Evolutionary conservation across 1,140 invertebrate genomes (phyloP).

Genomic region (Dendrolimus kikuchii): DNA sequence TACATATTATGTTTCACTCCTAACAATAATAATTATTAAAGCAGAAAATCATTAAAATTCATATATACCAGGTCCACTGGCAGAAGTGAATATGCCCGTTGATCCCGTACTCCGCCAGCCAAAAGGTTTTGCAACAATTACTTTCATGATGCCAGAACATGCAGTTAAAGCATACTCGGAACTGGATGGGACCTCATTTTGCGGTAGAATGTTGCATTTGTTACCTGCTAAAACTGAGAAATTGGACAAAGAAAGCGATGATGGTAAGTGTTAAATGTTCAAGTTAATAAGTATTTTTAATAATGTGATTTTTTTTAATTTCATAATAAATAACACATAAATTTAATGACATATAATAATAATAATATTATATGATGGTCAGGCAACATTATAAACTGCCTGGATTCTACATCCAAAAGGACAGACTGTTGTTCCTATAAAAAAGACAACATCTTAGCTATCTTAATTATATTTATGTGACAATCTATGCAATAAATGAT

Average conservation of each 20-base stretch:
- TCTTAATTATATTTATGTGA: too few relatives aligned
- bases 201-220: constrained; percentile 95
- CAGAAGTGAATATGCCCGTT: constrained; percentile 92
- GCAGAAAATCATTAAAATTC: background rate
- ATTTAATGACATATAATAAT: too few relatives aligned
- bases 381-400: too few relatives aligned
- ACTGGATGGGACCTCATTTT: constrained; percentile 91
- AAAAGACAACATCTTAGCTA: too few relatives aligned
- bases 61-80: constrained; percentile 79
- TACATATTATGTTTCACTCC: too few relatives aligned
- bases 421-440: too few relatives aligned
- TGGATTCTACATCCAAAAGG: too few relatives aligned
- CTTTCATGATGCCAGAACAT: constrained; percentile 96
- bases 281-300: background rate
- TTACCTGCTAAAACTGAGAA: constrained; percentile 88
- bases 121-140: constrained; percentile 96
- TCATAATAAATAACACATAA: background rate
- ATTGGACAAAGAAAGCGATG: constrained; percentile 71
- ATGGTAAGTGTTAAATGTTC: constrained; percentile 45
- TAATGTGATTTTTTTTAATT: background rate
- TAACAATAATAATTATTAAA: background rate
- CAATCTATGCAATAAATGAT: too few relatives aligned
- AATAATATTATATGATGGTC: too few relatives aligned
- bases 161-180: constrained; percentile 90
- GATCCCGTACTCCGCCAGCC: constrained; percentile 87